phyloP scores from a whole-genome alignment of 2,888 invertebrate genomes.

The Hoplodrina blanda region DNA sequence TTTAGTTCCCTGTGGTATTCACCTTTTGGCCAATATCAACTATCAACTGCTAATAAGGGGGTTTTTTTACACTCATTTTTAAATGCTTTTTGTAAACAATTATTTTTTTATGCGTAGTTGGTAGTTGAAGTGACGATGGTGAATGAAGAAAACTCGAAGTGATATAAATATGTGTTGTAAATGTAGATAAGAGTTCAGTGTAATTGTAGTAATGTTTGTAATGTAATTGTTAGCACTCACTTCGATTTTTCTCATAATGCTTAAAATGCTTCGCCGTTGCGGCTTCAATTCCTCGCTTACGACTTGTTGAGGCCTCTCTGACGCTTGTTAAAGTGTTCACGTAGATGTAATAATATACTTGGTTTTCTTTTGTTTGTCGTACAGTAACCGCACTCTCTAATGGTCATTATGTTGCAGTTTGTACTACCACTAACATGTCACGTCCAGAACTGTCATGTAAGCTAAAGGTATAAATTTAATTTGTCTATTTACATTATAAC shows the following conservation, averaged over 20 bases:
- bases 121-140: conserved; percentile 88
- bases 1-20: conserved; percentile 77
- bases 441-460: conserved; percentile 91
- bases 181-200: background rate
- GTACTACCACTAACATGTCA: conserved; percentile 91
- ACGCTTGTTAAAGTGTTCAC: conserved; percentile 89
- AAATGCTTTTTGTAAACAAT: conserved; percentile 78
- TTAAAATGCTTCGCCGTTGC: conserved; percentile 88
- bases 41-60: conserved; percentile 88
- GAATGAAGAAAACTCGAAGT: conserved; percentile 84
- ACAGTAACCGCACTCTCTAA: conserved; percentile 91
- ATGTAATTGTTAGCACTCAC: conserved; percentile 65
- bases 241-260: conserved; percentile 84
- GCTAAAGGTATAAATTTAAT: conserved; percentile 90
- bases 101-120: conserved; percentile 84
- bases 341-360: conserved; percentile 88
- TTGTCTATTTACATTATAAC: conserved; percentile 88
- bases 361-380: conserved; percentile 90
- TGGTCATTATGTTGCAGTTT: conserved; percentile 91
- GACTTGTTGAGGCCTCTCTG: conserved; percentile 88
- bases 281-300: conserved; percentile 88
- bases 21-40: conserved; percentile 85
- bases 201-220: background rate
- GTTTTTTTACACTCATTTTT: conserved; percentile 80
- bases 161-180: conserved; percentile 43